Base-by-base conservation (phyloP, 2,888 invertebrate species). In the Hirtodrosophila alboralis region DNA sequence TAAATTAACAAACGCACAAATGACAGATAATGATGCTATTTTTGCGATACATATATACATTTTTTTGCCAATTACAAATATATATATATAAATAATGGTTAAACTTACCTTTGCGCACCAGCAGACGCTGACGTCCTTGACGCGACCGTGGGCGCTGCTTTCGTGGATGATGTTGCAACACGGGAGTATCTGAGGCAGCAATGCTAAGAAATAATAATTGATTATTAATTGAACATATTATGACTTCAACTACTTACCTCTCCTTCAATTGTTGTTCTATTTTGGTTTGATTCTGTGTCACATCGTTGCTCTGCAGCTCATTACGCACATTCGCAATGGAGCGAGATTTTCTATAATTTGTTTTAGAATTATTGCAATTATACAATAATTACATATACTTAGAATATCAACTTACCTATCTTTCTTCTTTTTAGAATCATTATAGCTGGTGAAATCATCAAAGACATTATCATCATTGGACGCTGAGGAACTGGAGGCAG, bases 251-350 rank as follows among this genome's bases (percentile, higher is more conserved):
- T 27, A 33, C 37, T 23, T 28, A 75, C 76, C 53, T 60, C 10
- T 65, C 44, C 14, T 47, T 76, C 3, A 1, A 9, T 16, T 63
- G 60, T 16, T 61, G 67, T 12, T 73, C 75, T 12, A 1, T 21
- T 12, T 18, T 41, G 18, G 27, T 52, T 43, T 58, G 44, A 27
- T 53, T 60, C 10, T 38, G 51, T 5, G 60, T 23, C 1, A 86
- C 86, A 57, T 90, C 90, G 12, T 90, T 88, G 62, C 89, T 91
- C 48, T 75, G 75, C 51, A 91, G 76, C 31, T 91, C 91, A 76
- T 85, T 85, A 26, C 69, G 67, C 4, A 75, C 36, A 3, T 70
- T 72, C 6, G 83, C 59, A 78, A 91, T 88, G 28, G 91, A 90
- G 47, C 92, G 89, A 68, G 89, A 81, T 68, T 79, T 86, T 64